These are phyloP conservation scores for Pammene fasciana DNA, from an alignment of 2,888 invertebrate species.

Conservation along the genomic window DNA sequence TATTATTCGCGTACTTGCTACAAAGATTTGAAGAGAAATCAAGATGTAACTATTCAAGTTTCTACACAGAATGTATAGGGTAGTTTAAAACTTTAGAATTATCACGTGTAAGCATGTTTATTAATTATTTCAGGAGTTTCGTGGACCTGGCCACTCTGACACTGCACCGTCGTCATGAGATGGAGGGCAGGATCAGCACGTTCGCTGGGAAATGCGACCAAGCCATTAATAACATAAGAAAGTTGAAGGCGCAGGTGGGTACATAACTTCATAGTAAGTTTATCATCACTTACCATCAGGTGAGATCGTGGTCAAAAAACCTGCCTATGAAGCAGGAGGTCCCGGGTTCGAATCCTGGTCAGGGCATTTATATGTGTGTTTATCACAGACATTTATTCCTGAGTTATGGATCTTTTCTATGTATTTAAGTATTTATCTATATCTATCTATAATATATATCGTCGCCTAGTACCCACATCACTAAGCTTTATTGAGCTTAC, in stretches of 20 bases:
- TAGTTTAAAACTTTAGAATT: neutral
- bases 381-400: no score
- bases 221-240: slow-evolving; percentile 64
- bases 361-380: no score
- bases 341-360: no score
- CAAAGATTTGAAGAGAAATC: neutral
- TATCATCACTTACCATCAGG: no score
- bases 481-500: no score
- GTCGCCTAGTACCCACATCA: no score
- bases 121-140: slow-evolving; percentile 68
- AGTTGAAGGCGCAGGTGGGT: slow-evolving; percentile 68
- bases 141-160: slow-evolving; percentile 71
- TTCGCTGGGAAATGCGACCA: slow-evolving; percentile 70
- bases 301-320: no score
- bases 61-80: neutral
- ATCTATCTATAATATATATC: no score
- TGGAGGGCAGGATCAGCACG: slow-evolving; percentile 65
- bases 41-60: slow-evolving; percentile 48
- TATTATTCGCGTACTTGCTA: neutral
- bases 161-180: slow-evolving; percentile 69
- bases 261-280: neutral
- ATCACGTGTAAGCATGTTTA: slow-evolving; percentile 10
- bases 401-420: no score
- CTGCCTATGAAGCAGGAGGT: no score
- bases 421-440: no score